A percentile compares a stretch with the other conserved stretches of the same genome.
Evolutionary conservation across 2,888 invertebrate genomes (phyloP).

Genomic region (Tetanocera ferruginea): DNA sequence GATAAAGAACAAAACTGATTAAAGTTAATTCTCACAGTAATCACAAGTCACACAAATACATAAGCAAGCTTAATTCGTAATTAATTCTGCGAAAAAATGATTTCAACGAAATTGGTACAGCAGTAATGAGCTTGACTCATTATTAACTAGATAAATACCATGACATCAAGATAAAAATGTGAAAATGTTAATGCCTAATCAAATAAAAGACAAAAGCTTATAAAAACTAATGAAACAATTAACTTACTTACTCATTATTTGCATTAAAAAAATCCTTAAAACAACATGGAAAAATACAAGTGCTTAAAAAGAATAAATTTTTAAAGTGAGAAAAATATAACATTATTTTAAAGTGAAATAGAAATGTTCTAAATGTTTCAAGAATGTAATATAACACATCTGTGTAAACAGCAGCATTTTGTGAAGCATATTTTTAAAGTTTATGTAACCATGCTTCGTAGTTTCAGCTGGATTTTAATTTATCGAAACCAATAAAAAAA

Average conservation of each 20-base stretch:
- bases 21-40: no score
- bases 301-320: neutral
- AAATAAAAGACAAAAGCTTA: neutral
- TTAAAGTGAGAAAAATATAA: neutral
- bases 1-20: no score
- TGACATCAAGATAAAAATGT: neutral
- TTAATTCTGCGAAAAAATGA: no score
- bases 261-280: neutral
- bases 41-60: no score
- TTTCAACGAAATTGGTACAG: no score
- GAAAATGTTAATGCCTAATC: neutral
- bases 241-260: no score
- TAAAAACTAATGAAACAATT: no score
- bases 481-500: neutral
- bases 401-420: no score
- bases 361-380: neutral
- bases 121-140: no score
- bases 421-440: neutral
- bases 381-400: neutral
- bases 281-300: neutral
- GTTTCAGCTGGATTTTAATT: neutral
- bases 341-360: neutral
- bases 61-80: no score
- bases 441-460: neutral
- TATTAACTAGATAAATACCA: no score